Base-by-base conservation (phyloP, 2,888 invertebrate genomes). In the Orthosia gracilis region DNA sequence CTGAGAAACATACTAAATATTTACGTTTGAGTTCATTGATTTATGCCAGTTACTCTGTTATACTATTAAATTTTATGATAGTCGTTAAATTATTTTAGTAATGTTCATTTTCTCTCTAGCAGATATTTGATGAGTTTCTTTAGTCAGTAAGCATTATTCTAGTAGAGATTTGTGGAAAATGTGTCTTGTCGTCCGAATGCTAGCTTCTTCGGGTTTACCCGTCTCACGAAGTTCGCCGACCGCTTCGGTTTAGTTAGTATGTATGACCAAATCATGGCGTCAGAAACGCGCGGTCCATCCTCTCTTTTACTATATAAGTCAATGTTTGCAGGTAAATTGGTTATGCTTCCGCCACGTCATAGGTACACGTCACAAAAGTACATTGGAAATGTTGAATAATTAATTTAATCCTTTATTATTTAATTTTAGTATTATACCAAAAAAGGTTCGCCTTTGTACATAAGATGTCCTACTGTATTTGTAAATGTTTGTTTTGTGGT, bases 1-100 rank as follows among this genome's bases (percentile, higher is more conserved):
- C 65, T 61, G 40, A 66, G 50, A 26, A 13, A 54, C 50, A 58
- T 59, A 61, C 69, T 47, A 66, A 82, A 82, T 89, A 86, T 87
- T 88, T 87, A 82, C 75, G 63, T 77, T 80, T 85, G 70, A 86
- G 89, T 85, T 88, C 86, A 82, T 84, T 88, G 81, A 83, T 81
- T 64, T 78, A 69, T 64, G 52, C 49, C 59, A 50, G 63, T 54
- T 40, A 61, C 71, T 71, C 55, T 23, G 67, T 52, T 50, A 31
- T 12, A 47, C 21, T 70, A 68, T 70, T 58, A 69, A 73, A 59
- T 64, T 75, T 73, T 13, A 78, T 68, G 66, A n/a, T 45, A 50
- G 45, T 69, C 55, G 13, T 83, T 52, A 80, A 76, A 17, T 70
- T 73, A 81, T 85, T 84, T 79, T 70, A 26, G 68, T 69, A 67